Evolutionary conservation across 2,888 invertebrate species (phyloP), one percentile per base, ranked within the genome.

Genomic region (Ypsolopha scabrella): DNA sequence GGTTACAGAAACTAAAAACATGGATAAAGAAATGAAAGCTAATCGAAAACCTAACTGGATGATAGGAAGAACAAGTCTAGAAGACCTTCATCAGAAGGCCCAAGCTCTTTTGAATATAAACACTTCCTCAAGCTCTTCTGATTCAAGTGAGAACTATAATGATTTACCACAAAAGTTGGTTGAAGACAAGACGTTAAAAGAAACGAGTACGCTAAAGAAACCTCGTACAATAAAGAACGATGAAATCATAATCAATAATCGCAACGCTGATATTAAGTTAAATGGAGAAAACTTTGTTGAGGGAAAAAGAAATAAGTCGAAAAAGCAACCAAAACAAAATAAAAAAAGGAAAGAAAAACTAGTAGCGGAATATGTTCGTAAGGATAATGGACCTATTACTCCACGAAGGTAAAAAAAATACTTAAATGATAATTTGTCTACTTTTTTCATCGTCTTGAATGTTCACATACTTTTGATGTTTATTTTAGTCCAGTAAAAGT

Each of bases 81-180:
- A 79, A 60, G 74, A 70, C 54, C 69, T 86, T 37, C 86, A 86
- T 55, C 72, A 72, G 57, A 81, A 79, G 62, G 83, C 85, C 6
- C 77, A 83, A 61, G 82, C 79, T 59, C 67, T 86, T 46, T 64
- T 86, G 0, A 75, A 72, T 57, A 69, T 75, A 51, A 68, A 68
- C 41, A 73, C 79, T 35, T 24, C 24, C n/a, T 59, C 67, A 13
- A 73, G 68, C 57, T 71, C 77, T 50, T 74, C 77, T n/a, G 83
- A 57, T 34, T 77, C 80, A 51, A 72, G 59, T 50, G 46, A 54
- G 39, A 61, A 58, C 53, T 55, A 60, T 35, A 41, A 41, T 39
- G 39, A 39, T 9, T 10, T 9, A 11, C 11, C 2, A 24, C 39
- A 39, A 39, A 39, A 10, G 10, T 6, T 9, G n/a, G 39, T 39